Evolutionary conservation across 2,888 invertebrate genomes (phyloP).

Genomic region (Dyspetes luteomarginatus): DNA sequence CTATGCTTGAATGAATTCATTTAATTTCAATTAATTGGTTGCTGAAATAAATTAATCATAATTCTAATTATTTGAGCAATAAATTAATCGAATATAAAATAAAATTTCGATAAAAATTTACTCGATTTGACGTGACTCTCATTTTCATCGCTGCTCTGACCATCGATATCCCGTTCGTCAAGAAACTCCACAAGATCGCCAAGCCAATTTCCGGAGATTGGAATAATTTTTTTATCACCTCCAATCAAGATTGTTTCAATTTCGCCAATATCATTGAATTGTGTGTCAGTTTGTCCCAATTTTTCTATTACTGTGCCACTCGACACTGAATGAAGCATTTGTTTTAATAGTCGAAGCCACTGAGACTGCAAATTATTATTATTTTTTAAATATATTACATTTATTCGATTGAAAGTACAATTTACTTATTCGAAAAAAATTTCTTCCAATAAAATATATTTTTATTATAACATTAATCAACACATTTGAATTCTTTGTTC

Average conservation of each 20-base stretch:
- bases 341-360: conserved; percentile 63
- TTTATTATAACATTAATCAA: background rate
- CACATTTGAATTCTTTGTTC: no score
- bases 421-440: background rate
- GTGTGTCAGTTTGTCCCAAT: conserved; percentile 26
- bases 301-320: conserved; percentile 10
- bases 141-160: conserved; percentile 43
- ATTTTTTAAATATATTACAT: background rate
- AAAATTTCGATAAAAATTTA: conserved; percentile 12
- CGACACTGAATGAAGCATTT: conserved; percentile 49
- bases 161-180: conserved; percentile 54
- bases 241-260: conserved; percentile 7
- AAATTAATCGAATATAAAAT: background rate
- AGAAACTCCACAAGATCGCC: conserved; percentile 54
- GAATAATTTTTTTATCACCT: conserved; percentile 12
- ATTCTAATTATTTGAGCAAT: background rate
- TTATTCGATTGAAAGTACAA: background rate
- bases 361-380: conserved; percentile 59
- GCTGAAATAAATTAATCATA: background rate
- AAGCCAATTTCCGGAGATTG: conserved; percentile 47
- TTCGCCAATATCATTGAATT: conserved; percentile 31
- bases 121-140: conserved; percentile 62
- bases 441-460: background rate
- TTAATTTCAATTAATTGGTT: no score
- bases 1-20: no score